Evolutionary conservation across 2,888 invertebrate genomes (phyloP), one percentile per base, ranked within the genome.

Genomic region (Micropterix aruncella): DNA sequence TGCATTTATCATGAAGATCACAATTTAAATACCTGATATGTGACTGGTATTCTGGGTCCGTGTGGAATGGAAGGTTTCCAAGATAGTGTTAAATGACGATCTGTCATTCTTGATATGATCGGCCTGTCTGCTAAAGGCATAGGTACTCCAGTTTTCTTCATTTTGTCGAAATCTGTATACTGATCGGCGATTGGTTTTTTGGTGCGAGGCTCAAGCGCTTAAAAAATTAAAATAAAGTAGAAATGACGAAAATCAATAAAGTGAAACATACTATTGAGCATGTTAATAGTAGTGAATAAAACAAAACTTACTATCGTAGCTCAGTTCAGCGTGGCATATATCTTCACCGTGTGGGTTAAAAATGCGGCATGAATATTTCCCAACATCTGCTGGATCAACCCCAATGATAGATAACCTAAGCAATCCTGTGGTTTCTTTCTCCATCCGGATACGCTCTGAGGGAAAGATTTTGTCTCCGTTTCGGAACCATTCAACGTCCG

Each of bases 11-110:
- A n/a, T n/a, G n/a, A n/a, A n/a, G n/a, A n/a, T n/a, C n/a, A n/a
- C n/a, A 27, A 27, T 16, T 19, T 14, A 19, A 48, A 48, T 49
- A 94, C 80, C 61, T 90, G 84, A 60, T 97, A 97, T 0, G 92
- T 93, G 45, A 95, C 90, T 0, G 94, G 94, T 55, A 85, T 80
- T 40, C 87, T 76, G 0, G 93, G 88, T 16, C 84, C 85, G 47
- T 86, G 77, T 2, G 94, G 87, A 41, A 95, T 83, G 15, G 91
- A 92, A 0, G 95, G 94, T 53, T 83, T 86, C 97, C 97, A 97
- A 0, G 90, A 88, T 7, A 97, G 70, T 0, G 89, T 90, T 47
- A 94, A 75, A 46, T 84, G 80, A 5, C 90, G 77, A 57, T 93
- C 93, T 5, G 89, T 84, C 86, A 95, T 92, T 43, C 89, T 82